These are phyloP conservation scores for Ceratina calcarata DNA, from an alignment of 1,140 invertebrate genomes.

Conservation along the genomic window DNA sequence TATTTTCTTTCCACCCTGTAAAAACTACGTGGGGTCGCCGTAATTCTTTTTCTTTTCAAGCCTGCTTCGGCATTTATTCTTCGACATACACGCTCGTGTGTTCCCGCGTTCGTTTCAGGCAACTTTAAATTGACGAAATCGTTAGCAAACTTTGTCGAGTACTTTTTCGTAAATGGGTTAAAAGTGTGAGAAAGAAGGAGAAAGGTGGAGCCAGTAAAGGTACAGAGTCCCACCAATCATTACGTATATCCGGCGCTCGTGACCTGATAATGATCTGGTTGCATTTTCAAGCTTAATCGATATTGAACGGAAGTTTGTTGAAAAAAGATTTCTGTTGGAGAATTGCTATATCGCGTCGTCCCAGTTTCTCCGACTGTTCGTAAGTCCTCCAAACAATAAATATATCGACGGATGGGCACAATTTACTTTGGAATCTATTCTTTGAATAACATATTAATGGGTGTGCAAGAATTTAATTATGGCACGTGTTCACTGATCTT, in stretches of 20 bases:
- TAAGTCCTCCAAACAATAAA: neutral
- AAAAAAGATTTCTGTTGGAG: neutral
- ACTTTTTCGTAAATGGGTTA: constrained; percentile 18
- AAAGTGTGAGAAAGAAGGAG: neutral
- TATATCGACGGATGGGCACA: neutral
- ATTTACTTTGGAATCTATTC: too few relatives aligned
- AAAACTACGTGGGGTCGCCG: neutral
- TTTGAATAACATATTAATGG: too few relatives aligned
- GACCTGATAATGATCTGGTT: constrained; percentile 27
- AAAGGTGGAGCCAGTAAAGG: neutral
- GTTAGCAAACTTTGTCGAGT: constrained; percentile 5
- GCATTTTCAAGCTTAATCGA: constrained; percentile 35
- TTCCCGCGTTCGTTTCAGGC: neutral
- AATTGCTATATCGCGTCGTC: neutral
- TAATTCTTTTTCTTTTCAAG: too few relatives aligned
- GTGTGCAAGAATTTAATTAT: too few relatives aligned
- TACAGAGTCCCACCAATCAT: constrained; percentile 10
- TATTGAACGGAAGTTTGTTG: constrained; percentile 24
- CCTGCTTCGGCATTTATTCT: neutral
- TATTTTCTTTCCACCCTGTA: neutral
- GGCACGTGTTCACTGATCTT: too few relatives aligned
- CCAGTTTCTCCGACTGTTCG: neutral
- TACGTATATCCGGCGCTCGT: constrained; percentile 36
- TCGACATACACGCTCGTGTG: too few relatives aligned
- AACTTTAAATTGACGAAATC: constrained; percentile 23